These are phyloP conservation scores for Phaethon lepturus DNA, from an alignment of 2,113 vertebrate species.

Conservation along the genomic window DNA sequence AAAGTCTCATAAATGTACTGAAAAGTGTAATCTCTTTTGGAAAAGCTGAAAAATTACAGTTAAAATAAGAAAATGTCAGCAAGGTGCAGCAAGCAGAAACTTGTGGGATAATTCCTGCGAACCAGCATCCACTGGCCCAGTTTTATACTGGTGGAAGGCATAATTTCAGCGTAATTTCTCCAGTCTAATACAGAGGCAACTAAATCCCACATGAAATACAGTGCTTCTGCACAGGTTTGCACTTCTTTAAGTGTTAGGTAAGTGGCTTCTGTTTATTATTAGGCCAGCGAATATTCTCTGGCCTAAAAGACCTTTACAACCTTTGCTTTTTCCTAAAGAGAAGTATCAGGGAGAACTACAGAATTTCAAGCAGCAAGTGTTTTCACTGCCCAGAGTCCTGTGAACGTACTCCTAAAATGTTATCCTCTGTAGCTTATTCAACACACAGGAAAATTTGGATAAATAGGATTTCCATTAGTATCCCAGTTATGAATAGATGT, in stretches of 20 bases:
- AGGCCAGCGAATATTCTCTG: background rate
- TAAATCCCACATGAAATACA: background rate
- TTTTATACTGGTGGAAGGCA: background rate
- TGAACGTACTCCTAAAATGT: background rate
- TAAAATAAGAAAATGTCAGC: background rate
- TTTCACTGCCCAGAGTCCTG: background rate
- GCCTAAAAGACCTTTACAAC: background rate
- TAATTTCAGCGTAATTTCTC: background rate
- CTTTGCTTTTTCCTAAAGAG: background rate
- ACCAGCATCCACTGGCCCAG: background rate
- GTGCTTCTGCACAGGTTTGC: background rate
- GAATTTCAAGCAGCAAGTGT: background rate
- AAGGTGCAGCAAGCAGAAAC: background rate
- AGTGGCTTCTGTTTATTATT: background rate
- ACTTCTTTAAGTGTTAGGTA: background rate
- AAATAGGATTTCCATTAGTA: background rate
- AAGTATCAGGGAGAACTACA: background rate
- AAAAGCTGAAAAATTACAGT: background rate
- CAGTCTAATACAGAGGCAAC: background rate
- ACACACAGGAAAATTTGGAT: background rate
- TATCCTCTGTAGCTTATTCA: background rate
- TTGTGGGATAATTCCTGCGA: background rate
- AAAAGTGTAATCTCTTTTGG: background rate
- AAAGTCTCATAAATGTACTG: background rate
- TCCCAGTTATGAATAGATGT: background rate